Evolutionary conservation across 1,140 invertebrate genomes (phyloP).

Genomic region (Bactericera cockerelli): DNA sequence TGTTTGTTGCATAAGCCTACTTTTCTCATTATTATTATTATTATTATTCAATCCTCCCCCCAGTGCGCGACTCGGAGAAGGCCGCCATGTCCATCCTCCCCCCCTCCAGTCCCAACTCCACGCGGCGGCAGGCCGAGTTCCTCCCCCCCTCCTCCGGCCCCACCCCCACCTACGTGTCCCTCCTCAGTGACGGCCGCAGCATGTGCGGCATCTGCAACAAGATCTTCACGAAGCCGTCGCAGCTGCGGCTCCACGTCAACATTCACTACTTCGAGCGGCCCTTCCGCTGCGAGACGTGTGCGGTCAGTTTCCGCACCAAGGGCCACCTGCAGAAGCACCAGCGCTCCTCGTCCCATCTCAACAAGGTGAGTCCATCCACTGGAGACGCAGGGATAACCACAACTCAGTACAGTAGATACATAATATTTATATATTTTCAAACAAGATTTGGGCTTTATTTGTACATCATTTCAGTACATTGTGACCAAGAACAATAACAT

Average conservation of each 20-base stretch:
- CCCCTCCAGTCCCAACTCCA: slow-evolving; percentile 22
- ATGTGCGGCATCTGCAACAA: slow-evolving; percentile 81
- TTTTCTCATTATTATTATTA: no score
- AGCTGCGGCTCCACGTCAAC: slow-evolving; percentile 81
- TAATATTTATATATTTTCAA: neutral
- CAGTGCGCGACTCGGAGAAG: slow-evolving; percentile 12
- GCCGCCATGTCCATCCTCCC: slow-evolving; percentile 18
- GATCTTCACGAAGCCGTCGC: slow-evolving; percentile 75
- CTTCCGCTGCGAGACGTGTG: slow-evolving; percentile 79
- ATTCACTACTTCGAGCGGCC: slow-evolving; percentile 91
- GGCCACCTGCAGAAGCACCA: slow-evolving; percentile 86
- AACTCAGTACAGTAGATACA: neutral
- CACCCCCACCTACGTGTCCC: slow-evolving; percentile 32
- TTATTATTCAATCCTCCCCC: no score
- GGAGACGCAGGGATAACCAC: neutral
- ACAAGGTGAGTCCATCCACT: slow-evolving; percentile 64
- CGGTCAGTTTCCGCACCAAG: slow-evolving; percentile 77
- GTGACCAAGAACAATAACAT: neutral
- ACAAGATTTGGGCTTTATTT: slow-evolving; percentile 6
- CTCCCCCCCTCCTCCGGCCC: slow-evolving; percentile 31
- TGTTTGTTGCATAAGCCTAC: no score
- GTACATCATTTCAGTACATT: no score
- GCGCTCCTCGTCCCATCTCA: slow-evolving; percentile 74
- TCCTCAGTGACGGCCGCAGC: slow-evolving; percentile 60
- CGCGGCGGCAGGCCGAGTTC: slow-evolving; percentile 33